A percentile compares a stretch with the other conserved stretches of the same genome.
phyloP scores from a whole-genome alignment of 2,888 invertebrate genomes.

The Mesorhabditis belari region DNA sequence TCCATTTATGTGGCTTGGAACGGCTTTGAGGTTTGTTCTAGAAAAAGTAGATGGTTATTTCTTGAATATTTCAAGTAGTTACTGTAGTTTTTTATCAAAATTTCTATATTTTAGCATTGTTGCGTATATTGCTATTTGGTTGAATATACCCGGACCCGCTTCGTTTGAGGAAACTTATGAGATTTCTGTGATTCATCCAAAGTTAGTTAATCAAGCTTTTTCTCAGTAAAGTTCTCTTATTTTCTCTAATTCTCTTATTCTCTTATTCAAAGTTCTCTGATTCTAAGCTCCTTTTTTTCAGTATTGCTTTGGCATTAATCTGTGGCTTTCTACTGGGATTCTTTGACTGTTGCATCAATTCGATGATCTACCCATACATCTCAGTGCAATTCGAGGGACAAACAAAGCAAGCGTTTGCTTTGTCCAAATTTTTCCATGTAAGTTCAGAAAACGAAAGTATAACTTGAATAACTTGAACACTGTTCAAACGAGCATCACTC shows the following conservation, averaged over 20 bases:
- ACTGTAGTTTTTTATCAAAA: too few species aligned
- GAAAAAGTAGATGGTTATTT: not conserved
- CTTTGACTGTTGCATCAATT: not conserved
- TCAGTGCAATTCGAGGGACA: not conserved
- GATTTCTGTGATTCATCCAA: not conserved
- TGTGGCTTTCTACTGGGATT: not conserved
- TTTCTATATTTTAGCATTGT: too few species aligned
- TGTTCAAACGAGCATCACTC: too few species aligned
- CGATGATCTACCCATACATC: not conserved
- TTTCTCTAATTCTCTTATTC: not conserved
- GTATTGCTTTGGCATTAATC: not conserved
- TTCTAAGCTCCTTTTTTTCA: too few species aligned
- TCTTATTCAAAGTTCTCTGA: too few species aligned
- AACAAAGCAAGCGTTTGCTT: not conserved
- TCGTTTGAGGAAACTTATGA: not conserved
- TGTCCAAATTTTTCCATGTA: not conserved
- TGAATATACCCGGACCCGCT: not conserved
- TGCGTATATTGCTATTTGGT: not conserved
- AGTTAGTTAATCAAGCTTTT: not conserved
- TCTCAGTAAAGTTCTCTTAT: not conserved
- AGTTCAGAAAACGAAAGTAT: too few species aligned
- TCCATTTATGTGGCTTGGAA: not conserved
- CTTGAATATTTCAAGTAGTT: too few species aligned
- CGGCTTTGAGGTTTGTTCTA: not conserved
- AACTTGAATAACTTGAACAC: too few species aligned